These are phyloP conservation scores for Lordiphosa collinella DNA, from an alignment of 1,140 invertebrate genomes.

Conservation along the genomic window DNA sequence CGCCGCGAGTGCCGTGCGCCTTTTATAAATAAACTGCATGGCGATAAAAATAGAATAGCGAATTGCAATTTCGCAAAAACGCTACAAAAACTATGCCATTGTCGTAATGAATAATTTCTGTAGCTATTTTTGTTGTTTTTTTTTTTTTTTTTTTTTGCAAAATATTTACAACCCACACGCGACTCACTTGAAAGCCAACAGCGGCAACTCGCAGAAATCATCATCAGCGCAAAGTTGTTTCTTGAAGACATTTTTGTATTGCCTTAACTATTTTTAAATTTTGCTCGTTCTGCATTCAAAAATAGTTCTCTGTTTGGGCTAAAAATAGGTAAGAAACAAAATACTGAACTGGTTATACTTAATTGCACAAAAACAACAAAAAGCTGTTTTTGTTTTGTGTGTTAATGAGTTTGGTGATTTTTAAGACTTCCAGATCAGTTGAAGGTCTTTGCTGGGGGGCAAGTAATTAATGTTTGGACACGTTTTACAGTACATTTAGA, in stretches of 20 bases:
- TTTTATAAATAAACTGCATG: slow-evolving; percentile 73
- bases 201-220: slow-evolving; percentile 6
- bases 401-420: too few species aligned
- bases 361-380: slow-evolving; percentile 6
- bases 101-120: slow-evolving; percentile 22
- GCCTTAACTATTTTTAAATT: too few species aligned
- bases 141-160: slow-evolving; percentile 10
- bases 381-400: too few species aligned
- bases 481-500: too few species aligned
- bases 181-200: slow-evolving; percentile 4
- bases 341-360: slow-evolving; percentile 9
- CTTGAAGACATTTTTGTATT: too few species aligned
- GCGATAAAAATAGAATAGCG: slow-evolving; percentile 63
- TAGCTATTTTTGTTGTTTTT: slow-evolving; percentile 28
- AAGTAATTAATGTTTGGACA: too few species aligned
- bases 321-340: background rate
- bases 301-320: slow-evolving; percentile 12
- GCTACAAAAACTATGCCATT: slow-evolving; percentile 48
- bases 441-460: too few species aligned
- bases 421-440: too few species aligned
- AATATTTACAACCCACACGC: slow-evolving; percentile 12
- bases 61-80: slow-evolving; percentile 22
- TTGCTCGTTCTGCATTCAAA: slow-evolving; percentile 1
- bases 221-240: background rate
- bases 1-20: slow-evolving; percentile 35